A percentile compares a stretch with the other conserved stretches of the same genome.
These are phyloP conservation scores for Rynchops niger DNA, from an alignment of 2,113 vertebrate genomes.

Conservation along the genomic window DNA sequence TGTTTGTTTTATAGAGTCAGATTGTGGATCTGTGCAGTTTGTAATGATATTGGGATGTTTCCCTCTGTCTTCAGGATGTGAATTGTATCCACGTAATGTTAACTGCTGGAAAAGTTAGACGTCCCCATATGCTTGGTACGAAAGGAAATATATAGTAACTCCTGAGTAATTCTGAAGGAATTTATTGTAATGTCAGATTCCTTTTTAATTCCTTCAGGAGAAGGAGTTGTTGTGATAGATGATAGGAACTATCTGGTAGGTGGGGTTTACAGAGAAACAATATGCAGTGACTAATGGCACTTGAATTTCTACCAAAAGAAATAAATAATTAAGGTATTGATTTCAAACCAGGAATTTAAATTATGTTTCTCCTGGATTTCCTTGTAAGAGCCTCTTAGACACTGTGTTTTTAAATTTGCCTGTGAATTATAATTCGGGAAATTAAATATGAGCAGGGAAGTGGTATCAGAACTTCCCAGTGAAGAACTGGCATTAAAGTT, in stretches of 20 bases:
- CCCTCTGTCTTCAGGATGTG: neutral
- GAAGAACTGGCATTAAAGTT: neutral
- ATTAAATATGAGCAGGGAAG: neutral
- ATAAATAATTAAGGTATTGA: neutral
- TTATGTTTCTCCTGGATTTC: neutral
- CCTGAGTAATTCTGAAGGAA: neutral
- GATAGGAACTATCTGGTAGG: neutral
- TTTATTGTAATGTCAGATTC: neutral
- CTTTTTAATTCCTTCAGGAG: neutral
- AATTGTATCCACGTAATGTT: neutral
- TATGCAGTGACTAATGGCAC: neutral
- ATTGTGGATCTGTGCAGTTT: neutral
- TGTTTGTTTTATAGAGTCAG: neutral
- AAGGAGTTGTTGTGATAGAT: neutral
- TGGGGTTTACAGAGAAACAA: neutral
- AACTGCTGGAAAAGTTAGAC: neutral
- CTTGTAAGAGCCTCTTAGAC: neutral
- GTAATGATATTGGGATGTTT: neutral
- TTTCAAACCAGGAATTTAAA: neutral
- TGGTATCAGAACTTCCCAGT: neutral
- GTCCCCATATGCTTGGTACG: neutral
- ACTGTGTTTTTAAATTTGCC: neutral
- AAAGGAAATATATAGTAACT: neutral
- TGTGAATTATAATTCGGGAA: neutral
- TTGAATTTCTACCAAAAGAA: neutral